A percentile compares a stretch with the other conserved stretches of the same genome.
These are phyloP conservation scores for Phalacrocorax pelagicus DNA, from an alignment of 2,113 vertebrate genomes.

Conservation along the genomic window DNA sequence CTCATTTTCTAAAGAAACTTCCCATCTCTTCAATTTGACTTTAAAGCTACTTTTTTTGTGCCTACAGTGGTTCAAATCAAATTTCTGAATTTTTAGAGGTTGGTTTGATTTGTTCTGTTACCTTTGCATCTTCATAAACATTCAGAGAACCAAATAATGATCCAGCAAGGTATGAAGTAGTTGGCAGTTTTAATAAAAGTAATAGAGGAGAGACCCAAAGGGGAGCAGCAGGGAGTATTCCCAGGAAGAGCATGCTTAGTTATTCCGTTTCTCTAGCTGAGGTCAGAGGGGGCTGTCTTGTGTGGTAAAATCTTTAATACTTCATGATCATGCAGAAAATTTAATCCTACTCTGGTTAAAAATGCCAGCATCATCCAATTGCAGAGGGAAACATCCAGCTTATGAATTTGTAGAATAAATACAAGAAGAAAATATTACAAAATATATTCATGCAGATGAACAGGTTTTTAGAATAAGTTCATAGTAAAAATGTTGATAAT, in stretches of 20 bases:
- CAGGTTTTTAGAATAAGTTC: not conserved
- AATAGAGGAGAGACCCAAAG: not conserved
- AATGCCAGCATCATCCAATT: slow-evolving; percentile 52
- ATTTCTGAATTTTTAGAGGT: not conserved
- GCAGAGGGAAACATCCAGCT: slow-evolving; percentile 43
- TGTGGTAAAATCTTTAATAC: slow-evolving; percentile 69
- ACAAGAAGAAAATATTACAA: slow-evolving; percentile 28
- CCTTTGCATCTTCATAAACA: not conserved
- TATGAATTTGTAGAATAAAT: slow-evolving; percentile 44
- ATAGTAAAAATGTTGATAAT: slow-evolving; percentile 49
- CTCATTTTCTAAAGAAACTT: not conserved
- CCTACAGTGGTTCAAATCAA: not conserved
- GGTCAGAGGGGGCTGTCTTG: slow-evolving; percentile 59
- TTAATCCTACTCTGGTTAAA: slow-evolving; percentile 73
- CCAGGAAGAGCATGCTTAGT: slow-evolving; percentile 34
- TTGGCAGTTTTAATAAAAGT: slow-evolving; percentile 1
- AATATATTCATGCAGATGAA: slow-evolving; percentile 14
- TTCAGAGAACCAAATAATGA: not conserved
- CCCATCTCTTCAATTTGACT: not conserved
- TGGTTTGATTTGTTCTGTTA: not conserved
- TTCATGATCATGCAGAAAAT: slow-evolving; percentile 69
- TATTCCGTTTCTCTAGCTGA: slow-evolving; percentile 49
- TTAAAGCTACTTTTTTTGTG: not conserved
- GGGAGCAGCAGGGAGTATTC: not conserved
- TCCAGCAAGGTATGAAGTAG: not conserved